Evolutionary conservation across 2,113 vertebrate species (phyloP), one percentile per base, ranked within the genome.

Genomic region (Melanocharis versteri): DNA sequence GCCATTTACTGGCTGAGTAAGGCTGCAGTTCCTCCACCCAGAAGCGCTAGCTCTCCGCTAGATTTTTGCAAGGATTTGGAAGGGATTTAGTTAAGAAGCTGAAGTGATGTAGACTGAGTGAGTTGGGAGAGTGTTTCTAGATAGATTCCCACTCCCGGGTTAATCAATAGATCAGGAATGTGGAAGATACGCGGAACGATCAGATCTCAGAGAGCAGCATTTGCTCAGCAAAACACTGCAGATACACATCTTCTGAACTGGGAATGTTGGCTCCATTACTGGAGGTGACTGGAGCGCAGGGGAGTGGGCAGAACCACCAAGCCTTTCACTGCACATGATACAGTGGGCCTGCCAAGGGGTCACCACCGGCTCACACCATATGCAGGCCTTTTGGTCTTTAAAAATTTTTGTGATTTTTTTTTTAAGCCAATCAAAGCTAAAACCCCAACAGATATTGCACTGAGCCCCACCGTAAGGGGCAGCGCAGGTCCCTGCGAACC

Each of bases 1-100:
- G 98, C 98, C 98, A 98, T 98, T 98, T 98, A 96, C 97, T 73
- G 60, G 96, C 80, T 90, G 87, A 96, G 89, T 85, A 93, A 85
- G 87, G 97, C 95, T 73, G 87, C 50, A 10, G 87, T 83, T 79
- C 96, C 95, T 97, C 97, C 89, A 97, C 98, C 96, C 97, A 96
- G 96, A 95, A 94, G 97, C 91, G 66, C 97, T 96, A 96, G 94
- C 94, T 98, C 96, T 97, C 98, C 91, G 87, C 97, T 97, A 96
- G 97, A 94, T 75, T 97, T 97, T 96, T 95, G 97, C 90, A 79
- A 61, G 98, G 97, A 98, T 97, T 97, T 95, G 57, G 60, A 83
- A 93, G 92, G 95, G 96, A 97, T 97, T 98, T 96, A 87, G 95
- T 94, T 94, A 90, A 96, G 96, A 95, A 94, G 94, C 94, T 96